Conservation (phyloP, 1,140 invertebrate genomes). For the Drosophila tsacasi region DNA sequence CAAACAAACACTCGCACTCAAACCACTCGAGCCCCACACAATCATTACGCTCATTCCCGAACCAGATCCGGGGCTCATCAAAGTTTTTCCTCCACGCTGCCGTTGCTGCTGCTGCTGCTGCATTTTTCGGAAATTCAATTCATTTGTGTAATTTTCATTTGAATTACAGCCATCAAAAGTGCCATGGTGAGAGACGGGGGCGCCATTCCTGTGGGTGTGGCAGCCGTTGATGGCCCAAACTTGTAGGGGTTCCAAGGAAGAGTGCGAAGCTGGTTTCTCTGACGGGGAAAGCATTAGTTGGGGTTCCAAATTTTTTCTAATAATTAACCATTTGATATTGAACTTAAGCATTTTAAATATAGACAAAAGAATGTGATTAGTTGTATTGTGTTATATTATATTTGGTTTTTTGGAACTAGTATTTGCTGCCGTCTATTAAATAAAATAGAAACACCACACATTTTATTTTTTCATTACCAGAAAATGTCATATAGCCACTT, state of each 20-base stretch:
- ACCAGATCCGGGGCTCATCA: conserved; percentile 58
- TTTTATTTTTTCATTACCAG: background rate
- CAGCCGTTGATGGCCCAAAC: conserved; percentile 45
- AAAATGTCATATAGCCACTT: background rate
- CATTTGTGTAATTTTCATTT: conserved; percentile 78
- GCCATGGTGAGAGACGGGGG: conserved; percentile 31
- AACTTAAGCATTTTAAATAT: background rate
- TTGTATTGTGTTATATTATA: background rate
- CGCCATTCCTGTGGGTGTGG: conserved; percentile 42
- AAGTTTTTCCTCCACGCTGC: conserved; percentile 58
- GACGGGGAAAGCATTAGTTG: conserved; percentile 3
- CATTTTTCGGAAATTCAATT: conserved; percentile 77
- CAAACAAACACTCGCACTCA: conserved; percentile 51
- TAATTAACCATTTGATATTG: background rate
- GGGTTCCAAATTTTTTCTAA: background rate
- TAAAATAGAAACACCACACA: too few species aligned
- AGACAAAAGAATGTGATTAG: background rate
- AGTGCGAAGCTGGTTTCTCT: conserved; percentile 43
- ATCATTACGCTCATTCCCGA: conserved; percentile 43
- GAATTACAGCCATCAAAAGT: conserved; percentile 71
- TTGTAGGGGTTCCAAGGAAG: conserved; percentile 11
- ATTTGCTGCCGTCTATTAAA: background rate
- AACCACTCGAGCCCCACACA: conserved; percentile 31
- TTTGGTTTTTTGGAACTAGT: background rate
- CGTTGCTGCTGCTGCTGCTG: conserved; percentile 44